Conservation (phyloP, 2,113 vertebrate genomes). For the Anarrhichthys ocellatus region DNA sequence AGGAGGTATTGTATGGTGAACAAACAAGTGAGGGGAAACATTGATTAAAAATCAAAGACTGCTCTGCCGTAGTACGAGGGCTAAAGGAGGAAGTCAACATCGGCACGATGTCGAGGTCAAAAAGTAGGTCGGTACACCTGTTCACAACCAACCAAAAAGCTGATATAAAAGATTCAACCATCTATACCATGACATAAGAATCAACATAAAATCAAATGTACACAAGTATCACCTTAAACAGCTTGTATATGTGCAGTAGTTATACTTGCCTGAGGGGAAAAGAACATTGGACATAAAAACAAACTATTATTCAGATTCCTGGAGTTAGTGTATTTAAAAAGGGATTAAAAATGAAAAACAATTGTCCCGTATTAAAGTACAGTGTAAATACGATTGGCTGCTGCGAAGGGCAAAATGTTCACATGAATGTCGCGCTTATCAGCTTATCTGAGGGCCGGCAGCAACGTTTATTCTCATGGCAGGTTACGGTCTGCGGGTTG, state of each 20-base stretch:
- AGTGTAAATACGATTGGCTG: constrained; percentile 31
- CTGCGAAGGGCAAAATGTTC: constrained; percentile 18
- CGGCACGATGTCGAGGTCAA: constrained; percentile 38
- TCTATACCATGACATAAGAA: constrained; percentile 49
- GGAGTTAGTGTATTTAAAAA: constrained; percentile 35
- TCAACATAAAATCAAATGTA: constrained; percentile 44
- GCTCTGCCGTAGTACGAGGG: constrained; percentile 18
- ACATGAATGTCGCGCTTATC: constrained; percentile 12
- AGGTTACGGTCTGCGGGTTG: constrained; percentile 2
- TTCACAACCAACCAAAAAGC: constrained; percentile 24
- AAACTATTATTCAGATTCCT: constrained; percentile 31
- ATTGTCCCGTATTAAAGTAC: background rate
- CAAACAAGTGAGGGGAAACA: constrained; percentile 39
- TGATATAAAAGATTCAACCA: constrained; percentile 47
- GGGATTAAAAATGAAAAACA: constrained; percentile 2
- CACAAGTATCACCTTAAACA: constrained; percentile 59
- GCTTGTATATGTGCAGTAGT: constrained; percentile 62
- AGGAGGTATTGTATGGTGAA: constrained; percentile 60
- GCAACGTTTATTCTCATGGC: background rate
- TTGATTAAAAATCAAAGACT: constrained; percentile 36
- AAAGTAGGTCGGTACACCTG: constrained; percentile 4
- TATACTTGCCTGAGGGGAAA: constrained; percentile 55
- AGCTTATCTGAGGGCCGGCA: constrained; percentile 27
- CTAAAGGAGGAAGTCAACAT: constrained; percentile 5
- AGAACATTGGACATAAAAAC: constrained; percentile 44